A percentile compares a stretch with the other conserved stretches of the same genome.
phyloP scores from a whole-genome alignment of 2,888 invertebrate genomes.

The Aleiodes testaceus region DNA sequence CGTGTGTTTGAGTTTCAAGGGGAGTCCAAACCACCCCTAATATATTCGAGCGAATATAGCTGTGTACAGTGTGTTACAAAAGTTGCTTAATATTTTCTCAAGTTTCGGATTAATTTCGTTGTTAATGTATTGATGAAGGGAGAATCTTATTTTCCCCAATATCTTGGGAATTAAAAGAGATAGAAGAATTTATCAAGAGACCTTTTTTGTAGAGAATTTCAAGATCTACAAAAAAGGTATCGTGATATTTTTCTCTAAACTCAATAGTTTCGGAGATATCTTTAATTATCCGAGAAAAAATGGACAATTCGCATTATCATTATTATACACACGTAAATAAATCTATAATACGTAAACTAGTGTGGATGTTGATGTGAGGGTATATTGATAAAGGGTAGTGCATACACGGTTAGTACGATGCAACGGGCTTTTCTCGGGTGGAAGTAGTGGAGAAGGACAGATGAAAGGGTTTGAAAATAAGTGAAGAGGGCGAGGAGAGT shows the following conservation, averaged over 20 bases:
- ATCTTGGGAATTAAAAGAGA: too few species aligned
- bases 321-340: not conserved
- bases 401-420: conserved; percentile 41
- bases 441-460: conserved; percentile 35
- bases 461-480: conserved; percentile 44
- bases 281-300: too few species aligned
- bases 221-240: too few species aligned
- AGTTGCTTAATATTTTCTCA: not conserved
- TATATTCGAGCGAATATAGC: conserved; percentile 65
- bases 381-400: not conserved
- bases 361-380: conserved; percentile 37
- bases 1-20: conserved; percentile 68
- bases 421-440: conserved; percentile 45
- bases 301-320: not conserved
- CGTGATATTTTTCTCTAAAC: too few species aligned
- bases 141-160: too few species aligned
- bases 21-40: conserved; percentile 65
- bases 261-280: too few species aligned
- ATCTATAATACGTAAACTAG: conserved; percentile 7
- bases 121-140: too few species aligned
- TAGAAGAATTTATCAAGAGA: too few species aligned
- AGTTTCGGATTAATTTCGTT: too few species aligned
- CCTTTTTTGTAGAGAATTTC: too few species aligned
- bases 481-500: conserved; percentile 46
- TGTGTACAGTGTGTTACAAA: conserved; percentile 52